phyloP scores from a whole-genome alignment of 2,113 vertebrate genomes.

The Machaerirhynchus nigripectus region DNA sequence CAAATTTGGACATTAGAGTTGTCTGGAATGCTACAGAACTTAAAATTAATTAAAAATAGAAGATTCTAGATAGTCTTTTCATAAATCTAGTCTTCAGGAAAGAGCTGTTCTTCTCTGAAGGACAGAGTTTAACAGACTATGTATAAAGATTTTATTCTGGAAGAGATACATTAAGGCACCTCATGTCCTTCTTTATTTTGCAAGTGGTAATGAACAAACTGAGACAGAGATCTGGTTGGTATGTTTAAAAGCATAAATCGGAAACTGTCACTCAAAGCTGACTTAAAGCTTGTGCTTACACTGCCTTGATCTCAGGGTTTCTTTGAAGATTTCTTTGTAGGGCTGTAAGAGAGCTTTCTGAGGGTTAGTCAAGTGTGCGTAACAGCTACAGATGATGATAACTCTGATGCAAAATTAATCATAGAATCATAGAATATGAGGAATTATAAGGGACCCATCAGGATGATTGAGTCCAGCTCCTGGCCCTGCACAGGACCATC shows the following conservation, averaged over 20 bases:
- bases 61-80: not conserved
- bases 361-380: not conserved
- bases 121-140: not conserved
- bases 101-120: not conserved
- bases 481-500: not conserved
- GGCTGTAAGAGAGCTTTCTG: not conserved
- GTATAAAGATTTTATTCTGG: not conserved
- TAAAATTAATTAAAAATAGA: not conserved
- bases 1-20: not conserved
- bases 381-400: not conserved
- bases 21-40: not conserved
- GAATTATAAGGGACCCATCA: not conserved
- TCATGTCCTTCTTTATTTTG: not conserved
- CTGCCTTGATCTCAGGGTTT: not conserved
- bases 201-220: not conserved
- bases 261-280: slow-evolving; percentile 15
- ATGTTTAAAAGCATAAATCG: slow-evolving; percentile 13
- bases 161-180: not conserved
- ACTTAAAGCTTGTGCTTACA: slow-evolving; percentile 10
- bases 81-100: not conserved
- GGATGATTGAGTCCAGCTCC: not conserved
- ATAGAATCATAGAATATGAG: not conserved
- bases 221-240: not conserved
- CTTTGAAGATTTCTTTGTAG: slow-evolving; percentile 32
- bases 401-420: not conserved